phyloP scores from a whole-genome alignment of 2,888 invertebrate species.

The Ecliptopera silaceata region DNA sequence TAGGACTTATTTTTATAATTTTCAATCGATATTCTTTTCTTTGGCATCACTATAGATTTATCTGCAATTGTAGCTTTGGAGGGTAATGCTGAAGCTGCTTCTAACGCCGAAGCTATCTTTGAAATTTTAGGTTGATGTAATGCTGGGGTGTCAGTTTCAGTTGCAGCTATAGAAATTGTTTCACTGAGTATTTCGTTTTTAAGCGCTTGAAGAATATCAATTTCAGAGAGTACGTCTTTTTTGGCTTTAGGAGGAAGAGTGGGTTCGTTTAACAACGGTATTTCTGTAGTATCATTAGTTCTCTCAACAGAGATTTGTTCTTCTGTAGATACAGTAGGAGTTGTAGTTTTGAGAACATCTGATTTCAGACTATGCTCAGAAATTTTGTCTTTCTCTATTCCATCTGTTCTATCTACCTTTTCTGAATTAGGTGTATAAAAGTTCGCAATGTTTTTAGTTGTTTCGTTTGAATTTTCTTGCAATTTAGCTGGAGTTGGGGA shows the following conservation, averaged over 20 bases:
- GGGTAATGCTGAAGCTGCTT: conserved; percentile 58
- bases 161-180: conserved; percentile 52
- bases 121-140: conserved; percentile 73
- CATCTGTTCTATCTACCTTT: conserved; percentile 10
- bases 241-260: conserved; percentile 44
- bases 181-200: conserved; percentile 76
- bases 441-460: conserved; percentile 50
- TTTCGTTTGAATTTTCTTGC: background rate
- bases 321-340: background rate
- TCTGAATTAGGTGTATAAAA: conserved; percentile 58
- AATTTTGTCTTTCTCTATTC: background rate
- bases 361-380: conserved; percentile 5
- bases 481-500: conserved; percentile 4
- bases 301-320: conserved; percentile 12
- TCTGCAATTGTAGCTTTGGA: conserved; percentile 67
- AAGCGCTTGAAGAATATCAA: conserved; percentile 75
- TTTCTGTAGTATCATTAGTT: conserved; percentile 44
- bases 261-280: conserved; percentile 64
- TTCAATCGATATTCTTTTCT: conserved; percentile 77
- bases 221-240: conserved; percentile 63
- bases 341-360: conserved; percentile 1
- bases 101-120: conserved; percentile 61
- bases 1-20: conserved; percentile 71
- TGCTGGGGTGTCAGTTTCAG: conserved; percentile 58
- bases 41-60: conserved; percentile 57